Evolutionary conservation across 2,797 vertebrate genomes (phyloP).

Genomic region (Gallinago stenura): DNA sequence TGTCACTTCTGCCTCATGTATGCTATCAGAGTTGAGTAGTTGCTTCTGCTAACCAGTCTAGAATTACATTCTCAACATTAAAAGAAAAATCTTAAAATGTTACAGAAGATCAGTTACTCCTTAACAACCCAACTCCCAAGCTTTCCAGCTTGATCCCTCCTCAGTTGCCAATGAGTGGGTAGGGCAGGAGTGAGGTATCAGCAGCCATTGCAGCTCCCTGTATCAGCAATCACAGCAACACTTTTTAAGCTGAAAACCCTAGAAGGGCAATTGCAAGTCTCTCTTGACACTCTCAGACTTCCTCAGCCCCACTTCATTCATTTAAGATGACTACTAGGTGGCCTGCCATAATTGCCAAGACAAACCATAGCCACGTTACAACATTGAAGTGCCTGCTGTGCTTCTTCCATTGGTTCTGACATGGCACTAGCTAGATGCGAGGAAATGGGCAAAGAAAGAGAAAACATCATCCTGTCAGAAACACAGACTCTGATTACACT

Average conservation of each 20-base stretch:
- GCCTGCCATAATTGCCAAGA: not conserved
- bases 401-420: not conserved
- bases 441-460: not conserved
- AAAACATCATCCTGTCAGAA: not conserved
- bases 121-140: not conserved
- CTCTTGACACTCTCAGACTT: not conserved
- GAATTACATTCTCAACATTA: not conserved
- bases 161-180: not conserved
- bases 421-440: not conserved
- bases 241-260: not conserved
- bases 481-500: not conserved
- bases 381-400: not conserved
- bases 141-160: not conserved
- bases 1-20: not conserved
- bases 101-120: not conserved
- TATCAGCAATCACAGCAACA: not conserved
- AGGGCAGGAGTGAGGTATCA: not conserved
- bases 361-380: not conserved
- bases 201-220: not conserved
- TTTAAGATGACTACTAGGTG: not conserved
- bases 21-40: not conserved
- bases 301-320: not conserved
- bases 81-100: not conserved
- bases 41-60: not conserved
- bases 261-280: not conserved